These are phyloP conservation scores for Phylloscopus collybita DNA, from an alignment of 2,797 vertebrate genomes.

Conservation along the genomic window DNA sequence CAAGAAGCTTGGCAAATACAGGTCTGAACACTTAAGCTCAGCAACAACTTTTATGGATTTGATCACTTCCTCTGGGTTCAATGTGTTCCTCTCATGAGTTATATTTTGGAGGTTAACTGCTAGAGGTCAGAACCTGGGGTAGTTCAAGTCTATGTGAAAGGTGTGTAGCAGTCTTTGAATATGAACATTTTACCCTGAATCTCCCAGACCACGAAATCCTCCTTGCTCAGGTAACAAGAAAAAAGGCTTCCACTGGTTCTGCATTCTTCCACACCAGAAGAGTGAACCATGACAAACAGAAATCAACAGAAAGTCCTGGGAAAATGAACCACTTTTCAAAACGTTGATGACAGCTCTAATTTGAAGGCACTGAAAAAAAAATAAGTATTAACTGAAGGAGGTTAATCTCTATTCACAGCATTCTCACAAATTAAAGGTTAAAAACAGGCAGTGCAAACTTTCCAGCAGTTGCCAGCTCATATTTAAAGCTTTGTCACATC, in stretches of 20 bases:
- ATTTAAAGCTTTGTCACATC: conserved; percentile 64
- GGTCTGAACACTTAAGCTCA: background rate
- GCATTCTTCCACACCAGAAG: background rate
- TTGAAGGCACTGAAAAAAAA: conserved; percentile 46
- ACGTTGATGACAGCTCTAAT: background rate
- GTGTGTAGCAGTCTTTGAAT: background rate
- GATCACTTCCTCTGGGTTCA: background rate
- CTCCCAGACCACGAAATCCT: background rate
- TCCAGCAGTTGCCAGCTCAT: conserved; percentile 47
- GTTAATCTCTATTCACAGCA: conserved; percentile 50
- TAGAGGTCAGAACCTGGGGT: background rate
- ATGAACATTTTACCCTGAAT: background rate
- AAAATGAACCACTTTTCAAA: conserved; percentile 26
- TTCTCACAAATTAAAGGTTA: conserved; percentile 64
- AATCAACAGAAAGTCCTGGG: conserved; percentile 13
- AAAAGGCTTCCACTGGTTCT: background rate
- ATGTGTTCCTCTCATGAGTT: background rate
- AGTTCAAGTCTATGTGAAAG: background rate
- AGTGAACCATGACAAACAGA: background rate
- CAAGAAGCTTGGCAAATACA: background rate
- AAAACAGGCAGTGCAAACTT: conserved; percentile 33
- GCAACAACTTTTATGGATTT: background rate
- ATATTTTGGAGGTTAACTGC: background rate
- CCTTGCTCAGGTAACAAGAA: accelerated
- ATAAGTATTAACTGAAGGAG: conserved; percentile 50